Evolutionary conservation across 2,113 vertebrate species (phyloP).

Genomic region (Paratilapia polleni): DNA sequence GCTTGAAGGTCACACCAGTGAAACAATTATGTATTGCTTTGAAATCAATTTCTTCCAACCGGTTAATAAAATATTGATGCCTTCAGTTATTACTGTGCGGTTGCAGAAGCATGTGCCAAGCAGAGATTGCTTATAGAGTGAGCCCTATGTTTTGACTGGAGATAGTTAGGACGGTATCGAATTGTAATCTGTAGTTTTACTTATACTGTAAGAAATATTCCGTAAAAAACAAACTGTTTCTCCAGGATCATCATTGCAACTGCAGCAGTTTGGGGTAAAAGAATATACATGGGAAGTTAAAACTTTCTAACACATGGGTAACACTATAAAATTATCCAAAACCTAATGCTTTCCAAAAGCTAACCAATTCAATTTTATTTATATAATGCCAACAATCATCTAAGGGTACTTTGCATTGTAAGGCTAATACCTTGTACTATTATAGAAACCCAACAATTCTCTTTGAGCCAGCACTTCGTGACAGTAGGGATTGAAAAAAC

Average conservation of each 20-base stretch:
- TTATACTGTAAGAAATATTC: too few species aligned
- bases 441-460: background rate
- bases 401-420: background rate
- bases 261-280: background rate
- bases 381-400: background rate
- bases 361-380: background rate
- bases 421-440: background rate
- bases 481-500: too few species aligned
- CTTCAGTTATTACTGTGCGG: background rate
- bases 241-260: background rate
- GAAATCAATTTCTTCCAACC: slow-evolving; percentile 9
- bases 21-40: slow-evolving; percentile 8
- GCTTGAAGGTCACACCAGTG: slow-evolving; percentile 5
- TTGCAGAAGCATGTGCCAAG: background rate
- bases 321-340: background rate
- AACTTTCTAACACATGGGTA: too few species aligned
- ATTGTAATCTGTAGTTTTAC: background rate
- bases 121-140: background rate
- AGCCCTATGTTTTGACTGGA: background rate
- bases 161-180: background rate
- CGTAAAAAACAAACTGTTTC: too few species aligned
- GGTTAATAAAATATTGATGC: slow-evolving; percentile 1
- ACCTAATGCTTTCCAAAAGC: background rate
- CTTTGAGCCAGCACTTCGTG: background rate
- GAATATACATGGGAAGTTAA: too few species aligned